A percentile compares a stretch with the other conserved stretches of the same genome.
Conservation (phyloP, 2,113 vertebrate species). For the Fregata magnificens region DNA sequence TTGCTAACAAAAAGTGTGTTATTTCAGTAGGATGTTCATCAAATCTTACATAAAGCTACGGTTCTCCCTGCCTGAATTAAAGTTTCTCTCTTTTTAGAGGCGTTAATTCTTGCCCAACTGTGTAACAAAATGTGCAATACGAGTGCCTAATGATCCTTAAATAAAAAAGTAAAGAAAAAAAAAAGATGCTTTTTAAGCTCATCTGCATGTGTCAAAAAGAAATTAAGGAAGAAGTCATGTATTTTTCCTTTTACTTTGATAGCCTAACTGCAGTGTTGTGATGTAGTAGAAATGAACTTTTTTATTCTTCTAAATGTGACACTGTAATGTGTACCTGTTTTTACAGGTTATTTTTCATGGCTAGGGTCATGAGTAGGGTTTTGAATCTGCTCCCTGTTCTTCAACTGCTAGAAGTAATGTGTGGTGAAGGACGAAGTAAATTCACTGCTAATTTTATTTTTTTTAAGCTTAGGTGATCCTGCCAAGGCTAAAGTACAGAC, state of each 20-base stretch:
- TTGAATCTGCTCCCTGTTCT: neutral
- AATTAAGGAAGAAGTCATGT: neutral
- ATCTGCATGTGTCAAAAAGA: neutral
- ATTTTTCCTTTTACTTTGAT: neutral
- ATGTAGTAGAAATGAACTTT: neutral
- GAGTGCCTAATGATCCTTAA: neutral
- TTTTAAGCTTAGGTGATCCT: neutral
- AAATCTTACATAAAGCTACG: neutral
- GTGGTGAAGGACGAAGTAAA: neutral
- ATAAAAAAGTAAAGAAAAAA: neutral
- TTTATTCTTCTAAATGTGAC: neutral
- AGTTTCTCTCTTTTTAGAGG: neutral
- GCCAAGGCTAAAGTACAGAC: neutral
- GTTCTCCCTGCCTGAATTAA: neutral
- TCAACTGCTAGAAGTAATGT: neutral
- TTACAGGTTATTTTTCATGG: neutral
- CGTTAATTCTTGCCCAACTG: neutral
- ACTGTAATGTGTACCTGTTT: accelerated
- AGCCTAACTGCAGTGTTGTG: neutral
- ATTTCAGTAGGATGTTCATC: neutral
- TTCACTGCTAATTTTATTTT: neutral
- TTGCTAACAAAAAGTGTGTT: neutral
- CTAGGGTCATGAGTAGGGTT: neutral
- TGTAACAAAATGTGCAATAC: neutral
- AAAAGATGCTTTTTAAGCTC: neutral